These are phyloP conservation scores for Steinernema khuongi DNA, from an alignment of 1,140 invertebrate species.

Conservation along the genomic window DNA sequence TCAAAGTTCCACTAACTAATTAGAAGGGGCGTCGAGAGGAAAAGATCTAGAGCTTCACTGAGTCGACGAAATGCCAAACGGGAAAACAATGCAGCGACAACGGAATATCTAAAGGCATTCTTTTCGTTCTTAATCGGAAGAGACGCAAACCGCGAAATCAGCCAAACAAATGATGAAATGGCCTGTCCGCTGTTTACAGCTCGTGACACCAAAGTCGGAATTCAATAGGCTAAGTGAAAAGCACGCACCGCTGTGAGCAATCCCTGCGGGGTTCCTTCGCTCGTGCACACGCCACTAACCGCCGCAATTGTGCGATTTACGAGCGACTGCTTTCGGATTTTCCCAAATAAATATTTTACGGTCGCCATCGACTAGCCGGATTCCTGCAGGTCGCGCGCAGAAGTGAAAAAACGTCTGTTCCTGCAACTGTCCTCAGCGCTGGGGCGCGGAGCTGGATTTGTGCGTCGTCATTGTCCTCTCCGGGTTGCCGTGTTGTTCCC, in stretches of 20 bases:
- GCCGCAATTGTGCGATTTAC: constrained; percentile 8
- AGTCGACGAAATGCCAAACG: no score
- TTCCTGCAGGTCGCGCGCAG: neutral
- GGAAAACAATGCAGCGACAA: no score
- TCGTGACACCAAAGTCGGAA: no score
- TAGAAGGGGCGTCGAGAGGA: no score
- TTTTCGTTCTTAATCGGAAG: no score
- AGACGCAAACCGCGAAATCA: no score
- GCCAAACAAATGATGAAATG: no score
- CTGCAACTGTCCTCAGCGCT: neutral
- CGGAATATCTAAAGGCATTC: no score
- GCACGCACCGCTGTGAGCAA: neutral
- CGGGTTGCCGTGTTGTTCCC: constrained; percentile 6
- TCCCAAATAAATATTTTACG: constrained; percentile 13
- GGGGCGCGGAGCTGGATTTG: neutral
- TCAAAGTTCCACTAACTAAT: no score
- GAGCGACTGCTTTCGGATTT: neutral
- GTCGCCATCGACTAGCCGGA: neutral
- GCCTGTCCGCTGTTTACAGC: no score
- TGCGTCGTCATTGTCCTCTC: neutral
- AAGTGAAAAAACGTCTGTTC: neutral
- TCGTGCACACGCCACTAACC: constrained; percentile 1
- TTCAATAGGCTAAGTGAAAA: no score
- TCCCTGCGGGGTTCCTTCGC: neutral
- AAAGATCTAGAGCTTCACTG: no score